Evolutionary conservation across 2,113 vertebrate genomes (phyloP), one percentile per base, ranked within the genome.

Genomic region (Prionailurus viverrinus): DNA sequence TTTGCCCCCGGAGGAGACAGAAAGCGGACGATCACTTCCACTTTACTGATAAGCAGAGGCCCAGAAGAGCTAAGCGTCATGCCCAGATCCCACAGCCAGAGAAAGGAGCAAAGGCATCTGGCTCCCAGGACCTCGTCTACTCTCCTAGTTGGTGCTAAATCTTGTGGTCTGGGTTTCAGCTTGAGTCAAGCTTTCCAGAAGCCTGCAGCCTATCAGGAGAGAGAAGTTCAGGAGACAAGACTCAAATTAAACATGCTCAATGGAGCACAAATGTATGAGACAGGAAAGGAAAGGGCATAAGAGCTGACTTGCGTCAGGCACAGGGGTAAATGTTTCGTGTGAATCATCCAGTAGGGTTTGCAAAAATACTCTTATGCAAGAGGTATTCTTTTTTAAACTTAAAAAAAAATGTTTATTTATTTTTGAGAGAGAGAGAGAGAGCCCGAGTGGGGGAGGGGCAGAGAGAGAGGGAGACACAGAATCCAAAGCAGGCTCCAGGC

Each of bases 261-360:
- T 29, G 68, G 63, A 91, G 68, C n/a, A 41, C 89, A 81, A 41
- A 61, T 33, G 45, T 33, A 5, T 53, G 90, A 80, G 71, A 80
- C 69, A 53, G 89, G 69, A 66, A 69, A 41, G 39, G 61, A 78
- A 63, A 48, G 45, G 13, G 15, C 45, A n/a, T 31, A 39, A 74
- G 5, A 66, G 68, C 80, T 21, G 27, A 14, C 6, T 3, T 10
- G 81, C n/a, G 63, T 31, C 76, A 69, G 93, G 51, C 41, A 15
- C 66, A 45, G 74, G 71, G 58, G 39, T 45, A 3, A 14, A 2
- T 0, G 12, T 25, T 71, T 31, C 16, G 7, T 0, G 0, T 3
- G 5, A 45, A 23, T 18, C 58, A 29, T 71, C 66, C 92, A 15
- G 16, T 21, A 33, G n/a, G 29, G n/a, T 55, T 71, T 51, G 31